phyloP scores from a whole-genome alignment of 1,140 invertebrate species.

The Tenebrio molitor region DNA sequence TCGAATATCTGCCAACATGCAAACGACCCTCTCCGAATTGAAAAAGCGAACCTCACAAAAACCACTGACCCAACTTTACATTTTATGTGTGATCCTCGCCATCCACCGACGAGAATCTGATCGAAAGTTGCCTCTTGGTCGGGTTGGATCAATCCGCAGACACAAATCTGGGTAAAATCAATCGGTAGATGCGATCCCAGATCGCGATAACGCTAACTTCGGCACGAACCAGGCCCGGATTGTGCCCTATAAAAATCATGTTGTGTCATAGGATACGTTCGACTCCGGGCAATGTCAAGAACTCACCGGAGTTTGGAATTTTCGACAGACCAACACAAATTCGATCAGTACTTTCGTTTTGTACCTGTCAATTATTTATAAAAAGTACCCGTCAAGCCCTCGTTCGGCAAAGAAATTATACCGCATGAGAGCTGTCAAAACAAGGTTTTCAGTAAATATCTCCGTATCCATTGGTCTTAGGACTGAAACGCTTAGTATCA shows the following conservation, averaged over 20 bases:
- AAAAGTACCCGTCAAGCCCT: no score
- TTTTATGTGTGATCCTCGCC: neutral
- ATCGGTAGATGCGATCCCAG: neutral
- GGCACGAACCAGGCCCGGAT: neutral
- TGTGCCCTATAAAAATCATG: neutral
- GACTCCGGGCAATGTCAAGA: no score
- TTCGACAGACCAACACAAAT: no score
- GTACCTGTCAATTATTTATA: no score
- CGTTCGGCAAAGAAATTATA: no score
- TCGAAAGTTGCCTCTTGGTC: neutral
- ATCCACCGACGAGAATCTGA: neutral
- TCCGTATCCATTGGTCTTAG: no score
- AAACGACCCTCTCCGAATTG: neutral
- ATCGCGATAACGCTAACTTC: neutral
- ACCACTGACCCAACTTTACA: slow-evolving; percentile 2
- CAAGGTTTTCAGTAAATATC: no score
- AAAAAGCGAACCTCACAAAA: slow-evolving; percentile 1
- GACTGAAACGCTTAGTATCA: no score
- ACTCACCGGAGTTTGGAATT: no score
- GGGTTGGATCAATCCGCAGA: neutral
- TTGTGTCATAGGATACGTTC: no score
- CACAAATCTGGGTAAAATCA: neutral
- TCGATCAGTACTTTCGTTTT: no score
- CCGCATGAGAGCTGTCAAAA: no score
- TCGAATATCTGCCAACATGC: neutral